Conservation (phyloP, 2,797 vertebrate genomes). For the Molossus molossus region DNA sequence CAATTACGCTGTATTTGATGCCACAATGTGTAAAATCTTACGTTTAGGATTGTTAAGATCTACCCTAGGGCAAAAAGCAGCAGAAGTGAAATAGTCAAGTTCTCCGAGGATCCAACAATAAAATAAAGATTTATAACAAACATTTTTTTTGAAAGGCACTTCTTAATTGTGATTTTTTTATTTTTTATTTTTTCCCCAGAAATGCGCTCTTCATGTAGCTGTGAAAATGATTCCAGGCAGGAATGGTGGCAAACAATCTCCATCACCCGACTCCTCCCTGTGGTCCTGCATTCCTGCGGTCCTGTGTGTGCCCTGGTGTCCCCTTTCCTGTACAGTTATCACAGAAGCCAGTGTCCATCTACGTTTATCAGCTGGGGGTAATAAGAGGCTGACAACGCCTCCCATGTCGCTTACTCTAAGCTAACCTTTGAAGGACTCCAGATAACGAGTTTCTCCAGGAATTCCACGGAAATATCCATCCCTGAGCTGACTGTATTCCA, state of each 20-base stretch:
- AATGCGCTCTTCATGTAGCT: neutral
- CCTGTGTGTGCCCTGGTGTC: rapidly evolving
- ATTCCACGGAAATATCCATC: neutral
- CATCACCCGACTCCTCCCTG: neutral
- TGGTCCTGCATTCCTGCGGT: neutral
- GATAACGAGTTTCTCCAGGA: neutral
- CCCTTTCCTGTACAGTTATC: neutral
- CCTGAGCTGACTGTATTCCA: neutral
- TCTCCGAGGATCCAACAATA: neutral
- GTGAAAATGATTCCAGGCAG: neutral
- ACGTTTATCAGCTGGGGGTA: neutral
- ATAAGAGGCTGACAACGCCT: neutral
- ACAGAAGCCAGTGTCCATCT: neutral
- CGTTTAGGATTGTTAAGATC: neutral
- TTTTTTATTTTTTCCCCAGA: neutral
- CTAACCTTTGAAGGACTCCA: neutral
- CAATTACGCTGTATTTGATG: neutral
- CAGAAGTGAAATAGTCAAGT: neutral
- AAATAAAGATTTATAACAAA: neutral
- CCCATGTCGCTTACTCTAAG: neutral
- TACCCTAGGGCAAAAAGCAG: neutral
- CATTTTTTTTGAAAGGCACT: neutral
- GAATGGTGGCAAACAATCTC: neutral
- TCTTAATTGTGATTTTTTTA: neutral
- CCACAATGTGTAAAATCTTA: neutral